Percentiles rank a stretch among this genome's conserved stretches.
Evolutionary conservation across 2,797 vertebrate species (phyloP).

Genomic region (Margarornis squamiger): DNA sequence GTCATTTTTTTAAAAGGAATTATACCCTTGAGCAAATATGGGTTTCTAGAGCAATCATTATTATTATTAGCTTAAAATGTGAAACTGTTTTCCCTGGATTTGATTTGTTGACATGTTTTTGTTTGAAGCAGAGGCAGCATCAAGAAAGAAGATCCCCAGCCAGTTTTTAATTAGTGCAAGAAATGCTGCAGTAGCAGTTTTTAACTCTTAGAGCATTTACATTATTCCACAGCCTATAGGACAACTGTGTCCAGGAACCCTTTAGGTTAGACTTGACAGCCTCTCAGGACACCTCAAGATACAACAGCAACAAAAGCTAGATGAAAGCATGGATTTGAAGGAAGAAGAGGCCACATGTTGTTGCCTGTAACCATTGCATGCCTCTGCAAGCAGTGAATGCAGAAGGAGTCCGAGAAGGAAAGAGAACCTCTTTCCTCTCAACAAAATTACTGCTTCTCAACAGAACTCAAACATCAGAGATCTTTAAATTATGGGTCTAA

Average conservation of each 20-base stretch:
- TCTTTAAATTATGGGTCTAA: conserved; percentile 50
- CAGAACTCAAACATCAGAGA: conserved; percentile 23
- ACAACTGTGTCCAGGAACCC: not conserved
- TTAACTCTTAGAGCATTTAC: not conserved
- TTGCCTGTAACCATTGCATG: not conserved
- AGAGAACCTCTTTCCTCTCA: not conserved
- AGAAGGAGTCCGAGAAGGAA: not conserved
- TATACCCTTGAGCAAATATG: not conserved
- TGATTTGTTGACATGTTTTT: conserved; percentile 9
- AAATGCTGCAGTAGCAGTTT: not conserved
- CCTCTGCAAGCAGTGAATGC: not conserved
- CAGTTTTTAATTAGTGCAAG: not conserved
- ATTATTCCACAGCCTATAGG: not conserved
- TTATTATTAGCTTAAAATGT: conserved; percentile 16
- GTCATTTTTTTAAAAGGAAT: not conserved
- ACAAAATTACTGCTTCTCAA: not conserved
- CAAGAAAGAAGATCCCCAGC: not conserved
- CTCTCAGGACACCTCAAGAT: not conserved
- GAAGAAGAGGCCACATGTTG: not conserved
- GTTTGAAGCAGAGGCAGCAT: conserved; percentile 18
- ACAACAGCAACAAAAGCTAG: not conserved
- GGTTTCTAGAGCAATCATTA: conserved; percentile 27
- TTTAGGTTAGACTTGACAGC: not conserved
- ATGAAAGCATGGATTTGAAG: not conserved
- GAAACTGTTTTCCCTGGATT: not conserved